Base-by-base conservation (phyloP, 30 jellyfish, hydroid and myxozoan genomes). In the Turritopsis rubra region DNA sequence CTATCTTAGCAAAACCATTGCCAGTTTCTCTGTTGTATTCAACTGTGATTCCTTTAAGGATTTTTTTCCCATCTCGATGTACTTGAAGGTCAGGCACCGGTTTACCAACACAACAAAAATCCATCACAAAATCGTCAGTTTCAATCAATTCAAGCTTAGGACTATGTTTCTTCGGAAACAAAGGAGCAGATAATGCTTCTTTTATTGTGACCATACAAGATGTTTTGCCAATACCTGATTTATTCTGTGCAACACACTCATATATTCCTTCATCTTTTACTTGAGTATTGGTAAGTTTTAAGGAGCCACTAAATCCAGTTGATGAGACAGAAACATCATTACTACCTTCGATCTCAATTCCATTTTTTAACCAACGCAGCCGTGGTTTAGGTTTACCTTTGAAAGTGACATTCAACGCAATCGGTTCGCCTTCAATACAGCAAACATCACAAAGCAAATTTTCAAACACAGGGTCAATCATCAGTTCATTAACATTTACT, bases 321-420 rank as follows among this genome's bases (percentile, higher is more conserved):
- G 74, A 21, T 19, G 66, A 22, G 72, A 82, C 53, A 1, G 79
- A 1, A 1, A 52, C 52, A 23, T 53, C 53, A 30, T 31, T 72
- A 18, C 26, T 54, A 28, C 71, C 81, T 24, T 79, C 84, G 27
- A 91, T 52, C 80, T 65, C 91, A 25, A 26, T 87, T 52, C 90
- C 89, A 76, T 94, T 91, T 30, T 89, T 95, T 22, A 52, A 79
- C 99, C 99, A 94, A 8, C 91, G 83, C 19, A 94, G 54, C 21
- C 71, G 88, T n/a, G 99, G 99, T 28, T 72, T 31, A 29, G 99
- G 99, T 28, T 81, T 81, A 16, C 99, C 99, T 16, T 26, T 74
- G 1, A 86, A 84, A 17, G 76, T 84, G 20, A 88, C 96, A 16
- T 82, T 86, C 74, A 94, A 66, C 21, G 75, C 75, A 26, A 84